These are phyloP conservation scores for Asobara japonica DNA, from an alignment of 1,140 invertebrate species.

Conservation along the genomic window DNA sequence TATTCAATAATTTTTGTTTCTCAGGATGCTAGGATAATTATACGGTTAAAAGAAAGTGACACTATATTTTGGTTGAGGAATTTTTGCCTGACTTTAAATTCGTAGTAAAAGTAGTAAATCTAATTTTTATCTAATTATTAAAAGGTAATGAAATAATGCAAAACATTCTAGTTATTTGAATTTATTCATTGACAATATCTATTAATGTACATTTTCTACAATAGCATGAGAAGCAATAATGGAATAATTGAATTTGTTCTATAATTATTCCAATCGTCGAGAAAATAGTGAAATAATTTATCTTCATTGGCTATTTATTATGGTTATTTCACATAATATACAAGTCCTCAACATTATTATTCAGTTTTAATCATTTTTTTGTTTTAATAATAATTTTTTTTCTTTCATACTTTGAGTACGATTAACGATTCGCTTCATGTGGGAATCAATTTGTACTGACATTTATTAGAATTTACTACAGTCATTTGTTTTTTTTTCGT, in stretches of 20 bases:
- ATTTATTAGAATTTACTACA: conserved; percentile 57
- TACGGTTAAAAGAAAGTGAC: no score
- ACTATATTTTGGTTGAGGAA: no score
- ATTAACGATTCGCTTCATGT: conserved; percentile 25
- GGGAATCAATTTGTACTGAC: conserved; percentile 62
- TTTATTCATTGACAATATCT: conserved; percentile 62
- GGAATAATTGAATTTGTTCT: conserved; percentile 59
- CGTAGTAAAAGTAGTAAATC: no score
- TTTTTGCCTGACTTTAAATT: no score
- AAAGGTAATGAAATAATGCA: neutral
- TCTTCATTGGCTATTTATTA: conserved; percentile 44
- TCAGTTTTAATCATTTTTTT: conserved; percentile 45
- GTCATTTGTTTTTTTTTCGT: conserved; percentile 31
- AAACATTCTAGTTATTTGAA: conserved; percentile 49
- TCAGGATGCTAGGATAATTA: no score
- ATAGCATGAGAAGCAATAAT: conserved; percentile 62
- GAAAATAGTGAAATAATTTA: conserved; percentile 55
- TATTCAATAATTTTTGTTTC: no score
- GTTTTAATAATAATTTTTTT: conserved; percentile 38
- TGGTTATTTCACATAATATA: conserved; percentile 56
- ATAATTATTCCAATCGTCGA: conserved; percentile 57
- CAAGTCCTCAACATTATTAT: conserved; percentile 52
- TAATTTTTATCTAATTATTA: conserved; percentile 11
- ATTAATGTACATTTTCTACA: conserved; percentile 52
- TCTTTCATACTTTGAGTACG: conserved; percentile 24